Base-by-base conservation (phyloP, 1,140 invertebrate species). In the Aphelinus certus region DNA sequence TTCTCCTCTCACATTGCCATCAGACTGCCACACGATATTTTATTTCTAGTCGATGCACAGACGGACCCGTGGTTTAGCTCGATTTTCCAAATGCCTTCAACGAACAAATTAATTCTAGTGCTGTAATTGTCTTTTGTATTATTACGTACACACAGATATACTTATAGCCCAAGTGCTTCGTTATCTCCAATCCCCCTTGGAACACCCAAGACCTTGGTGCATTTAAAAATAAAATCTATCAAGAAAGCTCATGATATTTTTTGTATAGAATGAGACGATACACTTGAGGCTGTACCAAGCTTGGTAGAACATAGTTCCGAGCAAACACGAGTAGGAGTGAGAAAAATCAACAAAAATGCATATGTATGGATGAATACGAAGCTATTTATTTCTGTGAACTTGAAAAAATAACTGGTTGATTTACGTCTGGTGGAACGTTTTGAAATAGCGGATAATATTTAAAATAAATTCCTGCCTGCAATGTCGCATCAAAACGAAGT, bases 221-320 rank as follows among this genome's bases (percentile, higher is more conserved):
- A 46, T 48, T 47, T 63, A 63, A 63, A 47, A 63, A 63, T 47
- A 63, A 63, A 42, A 46, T 26, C 61, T 48, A 63, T 47, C 10
- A 63, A 45, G 48, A 63, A 63, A 45, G 9, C 46, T 45, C 46
- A 47, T 63, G 61, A 10, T 6, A 63, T 49, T 42, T 3, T 53
- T 65, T 65, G 49, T 3, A 10, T 9, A 51, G 46, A n/a, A 65
- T n/a, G 7, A 3, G 49, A 51, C 63, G 63, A 48, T 7, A 48
- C 42, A 65, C 63, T 65, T 65, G 10, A 48, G 47, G 63, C n/a
- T 65, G 48, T 65, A 65, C 42, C 42, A 65, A 53, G 63, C 63
- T 65, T 65, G 63, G 47, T 65, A 65, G 48, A 51, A 65, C 9
- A 65, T 65, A 65, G 63, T 65, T 65, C n/a, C 63, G 49, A 65